Evolutionary conservation across 92 coral and sea anemone genomes (phyloP), one percentile per base, ranked within the genome.

Genomic region (Zoanthus sociatus): DNA sequence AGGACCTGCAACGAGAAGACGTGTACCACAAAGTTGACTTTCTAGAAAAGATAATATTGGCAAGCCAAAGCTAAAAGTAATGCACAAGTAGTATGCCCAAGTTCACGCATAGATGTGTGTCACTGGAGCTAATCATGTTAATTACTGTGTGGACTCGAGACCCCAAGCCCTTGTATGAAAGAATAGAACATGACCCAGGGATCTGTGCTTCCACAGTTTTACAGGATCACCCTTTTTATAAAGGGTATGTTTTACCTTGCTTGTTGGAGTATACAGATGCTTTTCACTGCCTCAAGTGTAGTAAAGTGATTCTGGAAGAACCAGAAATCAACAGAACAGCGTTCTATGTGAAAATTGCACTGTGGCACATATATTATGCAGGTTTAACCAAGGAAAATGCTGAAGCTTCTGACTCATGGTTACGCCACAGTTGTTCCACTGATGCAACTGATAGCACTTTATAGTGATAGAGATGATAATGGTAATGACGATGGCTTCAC

Each of bases 101-200:
- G 50, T 73, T 50, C 79, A 84, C 31, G 88, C 88, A 1, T 81
- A 84, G 37, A 84, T 73, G 88, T 84, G 63, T 46, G 88, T 73
- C 1, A 26, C 37, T 26, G 91, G 91, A 55, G 88, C 67, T 0
- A 32, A n/a, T 47, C 91, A 88, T 72, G 8, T 88, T 31, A n/a
- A 81, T 88, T 56, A 71, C 81, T 53, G 91, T 88, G 8, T 71
- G 91, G 91, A 88, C 87, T 16, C 69, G 82, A 18, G 87, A 87
- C 0, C 82, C 56, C 46, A 51, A 70, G 44, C 79, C 81, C 9
- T 47, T 74, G 37, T 46, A 46, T 74, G 78, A 74, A 74, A 48
- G 61, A 46, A 47, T 74, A 7, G 16, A 20, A 0, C n/a, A 4
- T 47, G 37, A 74, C 61, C 30, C 12, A 14, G 20, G 10, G 26